Evolutionary conservation across 2,113 vertebrate species (phyloP), one percentile per base, ranked within the genome.

Genomic region (Furnarius figulus): DNA sequence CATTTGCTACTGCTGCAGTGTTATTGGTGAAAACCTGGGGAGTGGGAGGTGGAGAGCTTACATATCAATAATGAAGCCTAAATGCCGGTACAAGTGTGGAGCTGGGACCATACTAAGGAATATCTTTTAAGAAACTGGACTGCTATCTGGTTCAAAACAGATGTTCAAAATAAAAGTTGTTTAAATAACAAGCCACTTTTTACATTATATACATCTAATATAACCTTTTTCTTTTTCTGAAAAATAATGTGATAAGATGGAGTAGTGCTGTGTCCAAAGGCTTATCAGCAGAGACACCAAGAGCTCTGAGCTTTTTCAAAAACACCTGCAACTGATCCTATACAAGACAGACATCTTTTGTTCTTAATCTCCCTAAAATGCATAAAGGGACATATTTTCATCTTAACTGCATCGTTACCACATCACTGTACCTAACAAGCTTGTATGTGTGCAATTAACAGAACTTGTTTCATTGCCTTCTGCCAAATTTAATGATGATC

Each of bases 401-500:
- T 85, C 46, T 67, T 68, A 74, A 70, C 35, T 65, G 3, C 30
- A 75, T 53, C 47, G 24, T 66, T 80, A 70, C 21, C 66, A 63
- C 25, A 47, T 28, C 22, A 52, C 3, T 37, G 24, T n/a, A 58
- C 24, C 24, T 82, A 53, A 17, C 63, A 86, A 84, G 31, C 2
- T 56, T 81, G 18, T 15, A 13, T 24, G 27, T 5, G 3, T 63
- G 35, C 59, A 83, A 31, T 82, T 74, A 80, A 67, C 44, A 87
- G 27, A 87, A 91, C 39, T 74, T 5, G 2, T 59, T 83, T 59
- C 4, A 0, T 55, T 96, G 49, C 47, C 24, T 94, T 80, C 79
- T 86, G 46, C 22, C 67, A 77, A 27, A 86, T 91, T 66, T 89
- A 95, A 70, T 92, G 80, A 62, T 37, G 63, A 96, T 94, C 96